Base-by-base conservation (phyloP, 2,888 invertebrate genomes). In the Heliconius charithonia region DNA sequence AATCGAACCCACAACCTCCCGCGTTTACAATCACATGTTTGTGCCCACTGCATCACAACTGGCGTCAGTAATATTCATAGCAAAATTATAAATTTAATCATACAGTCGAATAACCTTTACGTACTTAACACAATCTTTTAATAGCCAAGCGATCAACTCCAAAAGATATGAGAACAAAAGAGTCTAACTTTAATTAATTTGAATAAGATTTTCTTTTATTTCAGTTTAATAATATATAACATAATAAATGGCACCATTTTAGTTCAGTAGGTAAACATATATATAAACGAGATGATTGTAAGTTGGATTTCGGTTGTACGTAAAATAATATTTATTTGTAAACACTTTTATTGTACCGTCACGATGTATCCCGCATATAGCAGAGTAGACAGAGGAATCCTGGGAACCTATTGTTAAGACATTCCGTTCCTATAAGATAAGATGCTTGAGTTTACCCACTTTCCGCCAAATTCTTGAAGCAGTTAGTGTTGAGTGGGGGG, bases 111-210 rank as follows among this genome's bases (percentile, higher is more conserved):
- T 70, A 69, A 71, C 51, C 71, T 27, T 45, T 62, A 72, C 65
- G n/a, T 87, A 85, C 86, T 89, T 87, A 86, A 88, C 87, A 88
- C 84, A 84, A 87, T 87, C 87, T 83, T 84, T 86, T 86, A 90
- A 87, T 86, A 87, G 88, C 83, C 87, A 86, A 88, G 88, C 87
- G 86, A 86, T 86, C 86, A 88, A 88, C 87, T 89, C 85, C 79
- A 84, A 86, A 85, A 85, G 86, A 87, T 85, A 85, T 84, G 82
- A 83, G 82, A 82, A 83, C 78, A 84, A 83, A 79, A 84, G 83
- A 75, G 85, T 77, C 85, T 82, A 87, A 91, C 85, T 90, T 89
- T 89, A 91, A 91, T 91, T 91, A 90, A 90, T 89, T 88, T 86
- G 82, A 85, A 86, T 85, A 27, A 62, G 69, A 81, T 45, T 62